Evolutionary conservation across 2,888 invertebrate genomes (phyloP), one percentile per base, ranked within the genome.

Genomic region (Miltochrista miniata): DNA sequence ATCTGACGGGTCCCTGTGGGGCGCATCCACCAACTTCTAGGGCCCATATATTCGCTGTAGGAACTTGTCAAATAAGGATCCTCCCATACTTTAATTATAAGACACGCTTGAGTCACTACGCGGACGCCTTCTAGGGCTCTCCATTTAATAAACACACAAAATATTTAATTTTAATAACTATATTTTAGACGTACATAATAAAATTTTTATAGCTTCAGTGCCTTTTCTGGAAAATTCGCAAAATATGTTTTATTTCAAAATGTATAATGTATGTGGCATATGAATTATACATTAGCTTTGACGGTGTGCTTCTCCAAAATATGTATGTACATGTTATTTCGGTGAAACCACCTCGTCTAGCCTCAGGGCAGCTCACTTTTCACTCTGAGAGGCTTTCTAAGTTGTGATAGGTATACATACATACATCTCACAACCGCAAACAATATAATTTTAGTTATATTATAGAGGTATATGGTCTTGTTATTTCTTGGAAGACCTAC

Each of bases 301-400:
- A 34, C 43, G 8, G 12, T 24, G 12, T 24, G 18, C 24, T 34
- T 43, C 35, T 7, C 1, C 8, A 29, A 44, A 44, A 44, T 44
- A 34, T 43, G 43, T 34, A 43, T 35, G 42, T 58, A 58, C 42
- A 54, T 49, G 43, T 54, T 61, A 61, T 64, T 51, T 59, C 42
- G 50, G 33, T 33, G 8, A 41, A 51, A 54, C 55, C 24, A 38
- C 61, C 49, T 53, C 41, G 18, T 41, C 14, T 50, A 31, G 55
- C 62, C 61, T 18, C 54, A 18, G 48, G 59, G 54, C 45, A 36
- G 39, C 39, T 61, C 51, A 51, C 54, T 52, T 53, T 56, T 68
- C 36, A 13, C 49, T 46, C 39, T 37, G 43, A 53, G 18, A 53
- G 12, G 38, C 33, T 53, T 56, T 31, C 41, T 43, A 56, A 57